Base-by-base conservation (phyloP, 2,113 vertebrate genomes). In the Xenopus laevis region DNA sequence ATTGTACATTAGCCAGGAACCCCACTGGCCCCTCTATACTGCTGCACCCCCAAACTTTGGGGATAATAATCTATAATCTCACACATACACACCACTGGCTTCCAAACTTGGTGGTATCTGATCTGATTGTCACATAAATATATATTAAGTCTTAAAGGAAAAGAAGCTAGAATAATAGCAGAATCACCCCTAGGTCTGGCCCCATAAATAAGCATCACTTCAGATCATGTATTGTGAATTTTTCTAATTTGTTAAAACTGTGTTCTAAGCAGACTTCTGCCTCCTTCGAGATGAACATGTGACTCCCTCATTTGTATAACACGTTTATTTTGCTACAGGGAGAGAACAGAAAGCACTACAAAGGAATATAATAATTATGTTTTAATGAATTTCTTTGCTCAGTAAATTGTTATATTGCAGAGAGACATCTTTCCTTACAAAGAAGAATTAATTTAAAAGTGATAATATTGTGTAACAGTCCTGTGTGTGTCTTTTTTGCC, bases 381-480 rank as follows among this genome's bases (percentile, higher is more conserved):
- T 67, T 74, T 74, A 74, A 74, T 74, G 64, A 74, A 67, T 74
- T 74, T 67, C 72, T 73, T 66, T 66, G 12, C 40, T 60, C 55
- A 30, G 61, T 60, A 55, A 18, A 67, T 66, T 57, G 63, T 55
- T 67, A 40, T 12, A n/a, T 65, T 40, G 71, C 62, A 44, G 17
- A 55, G 50, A 17, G 52, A 58, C 53, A 16, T 16, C 63, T 10
- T 55, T 57, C 55, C 47, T 74, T 67, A 50, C 27, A 27, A 59
- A 50, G 55, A 67, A 33, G 55, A 74, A 67, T 67, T 74, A 59
- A 74, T 67, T 74, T 74, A 2, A 18, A 45, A 47, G 72, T 27
- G 44, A 67, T 50, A 47, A 50, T 59, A 44, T 74, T 74, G 44
- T 67, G 12, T 67, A 74, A 74, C 47, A 13, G 72, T 67, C 72